Base-by-base conservation (phyloP, 2,113 vertebrate genomes). In the Dasypus novemcinctus region DNA sequence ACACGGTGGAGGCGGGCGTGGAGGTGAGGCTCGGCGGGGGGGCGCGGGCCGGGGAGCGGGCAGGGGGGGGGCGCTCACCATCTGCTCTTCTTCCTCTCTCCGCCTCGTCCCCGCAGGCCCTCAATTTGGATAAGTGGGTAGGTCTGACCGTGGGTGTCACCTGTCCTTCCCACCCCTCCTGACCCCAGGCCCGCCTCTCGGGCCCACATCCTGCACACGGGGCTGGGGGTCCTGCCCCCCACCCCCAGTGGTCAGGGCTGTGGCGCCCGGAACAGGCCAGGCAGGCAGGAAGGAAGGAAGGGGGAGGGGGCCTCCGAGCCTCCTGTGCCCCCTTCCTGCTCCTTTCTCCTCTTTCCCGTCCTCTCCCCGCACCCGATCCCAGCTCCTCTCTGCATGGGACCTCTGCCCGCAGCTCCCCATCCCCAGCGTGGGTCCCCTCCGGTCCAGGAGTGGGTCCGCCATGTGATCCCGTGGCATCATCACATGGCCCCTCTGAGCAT, bases 61-160 rank as follows among this genome's bases (percentile, higher is more conserved):
- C 0, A 0, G 23, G 81, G 27, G 87, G 81, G 68, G 36, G 4
- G 83, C 27, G 10, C 80, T 97, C 63, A 98, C 84, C 87, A 33
- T 93, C 76, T 97, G 84, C 83, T 98, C 93, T 98, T 97, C 96
- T 98, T 97, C 97, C 96, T 98, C 93, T 97, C 90, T 98, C 91
- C 89, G 92, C 96, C 97, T 95, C 29, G 14, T 76, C 95, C 94
- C 95, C 68, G 87, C 98, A 98, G 98, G 97, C 97, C 95, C 97
- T 98, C 98, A 98, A 98, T 98, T 98, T 98, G 98, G 98, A 98
- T 98, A 98, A 98, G 98, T 98, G 98, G 98, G 98, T 98, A 98
- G 97, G 98, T 98, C 93, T 95, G 76, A 90, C 87, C 94, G 96
- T 93, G 93, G 93, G 93, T 98, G 95, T 97, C 78, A 96, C 71